Evolutionary conservation across 2,888 invertebrate species (phyloP).

Genomic region (Augiades crinisus): DNA sequence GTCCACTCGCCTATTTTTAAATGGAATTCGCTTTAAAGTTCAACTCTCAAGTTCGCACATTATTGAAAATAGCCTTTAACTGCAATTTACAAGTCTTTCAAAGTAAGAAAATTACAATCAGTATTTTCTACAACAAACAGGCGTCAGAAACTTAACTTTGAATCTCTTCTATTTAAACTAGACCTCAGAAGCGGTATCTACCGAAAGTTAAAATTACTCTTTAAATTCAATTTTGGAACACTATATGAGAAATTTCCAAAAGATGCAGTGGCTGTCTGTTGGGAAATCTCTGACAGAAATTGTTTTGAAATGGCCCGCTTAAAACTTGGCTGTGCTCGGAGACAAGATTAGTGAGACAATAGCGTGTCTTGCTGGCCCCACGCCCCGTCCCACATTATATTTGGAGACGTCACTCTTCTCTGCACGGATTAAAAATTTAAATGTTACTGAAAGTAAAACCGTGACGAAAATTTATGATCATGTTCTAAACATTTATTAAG

Average conservation of each 20-base stretch:
- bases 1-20: no score
- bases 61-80: no score
- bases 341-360: constrained; percentile 31
- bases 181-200: background rate
- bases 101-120: no score
- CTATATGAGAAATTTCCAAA: constrained; percentile 36
- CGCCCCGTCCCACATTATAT: constrained; percentile 23
- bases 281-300: constrained; percentile 72
- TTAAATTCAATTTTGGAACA: constrained; percentile 23
- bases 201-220: constrained; percentile 16
- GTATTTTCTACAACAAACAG: no score
- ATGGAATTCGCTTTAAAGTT: no score
- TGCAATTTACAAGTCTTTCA: no score
- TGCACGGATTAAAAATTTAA: constrained; percentile 12
- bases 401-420: constrained; percentile 18
- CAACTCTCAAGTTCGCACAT: no score
- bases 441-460: no score
- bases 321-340: constrained; percentile 45
- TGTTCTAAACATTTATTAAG: no score
- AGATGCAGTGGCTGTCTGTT: constrained; percentile 42
- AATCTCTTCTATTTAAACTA: no score
- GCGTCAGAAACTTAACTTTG: no score
- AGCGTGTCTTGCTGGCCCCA: constrained; percentile 26
- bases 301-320: constrained; percentile 71
- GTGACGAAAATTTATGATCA: no score